Conservation (phyloP, 2,113 vertebrate genomes). For the Podilymbus podiceps region DNA sequence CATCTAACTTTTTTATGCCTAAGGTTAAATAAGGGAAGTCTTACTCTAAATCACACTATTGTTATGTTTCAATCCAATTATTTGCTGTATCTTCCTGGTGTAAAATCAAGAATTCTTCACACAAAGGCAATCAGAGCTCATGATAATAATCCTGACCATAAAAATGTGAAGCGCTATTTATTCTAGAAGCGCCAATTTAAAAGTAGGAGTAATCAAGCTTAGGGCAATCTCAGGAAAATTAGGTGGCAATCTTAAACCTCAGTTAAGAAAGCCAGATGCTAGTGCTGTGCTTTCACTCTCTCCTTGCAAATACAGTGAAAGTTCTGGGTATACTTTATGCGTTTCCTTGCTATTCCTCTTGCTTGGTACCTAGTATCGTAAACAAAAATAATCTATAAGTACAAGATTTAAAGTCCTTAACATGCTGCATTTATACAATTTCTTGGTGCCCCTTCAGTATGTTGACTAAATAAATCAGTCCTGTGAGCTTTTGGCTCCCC, state of each 20-base stretch:
- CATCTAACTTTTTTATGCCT: not conserved
- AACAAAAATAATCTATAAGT: not conserved
- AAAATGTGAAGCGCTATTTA: not conserved
- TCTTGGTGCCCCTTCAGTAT: not conserved
- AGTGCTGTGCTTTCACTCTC: not conserved
- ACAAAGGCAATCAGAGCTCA: not conserved
- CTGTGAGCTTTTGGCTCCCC: not conserved
- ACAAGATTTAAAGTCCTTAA: not conserved
- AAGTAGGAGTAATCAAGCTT: not conserved
- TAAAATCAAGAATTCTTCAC: not conserved
- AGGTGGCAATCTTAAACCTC: not conserved
- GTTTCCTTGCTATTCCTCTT: not conserved
- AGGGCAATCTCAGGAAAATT: not conserved
- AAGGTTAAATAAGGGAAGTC: not conserved
- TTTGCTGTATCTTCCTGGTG: not conserved
- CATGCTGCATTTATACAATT: not conserved
- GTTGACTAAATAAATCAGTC: not conserved
- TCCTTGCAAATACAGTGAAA: not conserved
- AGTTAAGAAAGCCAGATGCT: not conserved
- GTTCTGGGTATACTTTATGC: not conserved
- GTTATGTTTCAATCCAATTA: not conserved
- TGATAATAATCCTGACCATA: not conserved
- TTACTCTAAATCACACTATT: not conserved
- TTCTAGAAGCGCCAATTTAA: not conserved
- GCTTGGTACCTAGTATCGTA: not conserved